A percentile compares a stretch with the other conserved stretches of the same genome.
These are phyloP conservation scores for Ceraclea dissimilis DNA, from an alignment of 2,888 invertebrate genomes.

Conservation along the genomic window DNA sequence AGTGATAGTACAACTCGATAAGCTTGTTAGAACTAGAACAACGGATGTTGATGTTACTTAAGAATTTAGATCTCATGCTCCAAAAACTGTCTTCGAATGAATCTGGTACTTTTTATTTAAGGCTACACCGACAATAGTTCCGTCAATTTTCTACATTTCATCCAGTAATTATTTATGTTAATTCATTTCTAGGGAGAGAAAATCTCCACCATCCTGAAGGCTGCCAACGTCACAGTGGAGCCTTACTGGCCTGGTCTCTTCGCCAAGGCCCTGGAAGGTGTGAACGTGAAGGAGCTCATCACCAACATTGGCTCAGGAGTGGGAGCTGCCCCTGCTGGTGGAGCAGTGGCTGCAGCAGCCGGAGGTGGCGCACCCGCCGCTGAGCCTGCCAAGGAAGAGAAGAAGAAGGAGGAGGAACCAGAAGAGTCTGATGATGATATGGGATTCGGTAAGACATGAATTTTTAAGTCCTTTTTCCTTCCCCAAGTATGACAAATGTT, in stretches of 20 bases:
- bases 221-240: slow-evolving; percentile 92
- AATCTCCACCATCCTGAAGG: slow-evolving; percentile 93
- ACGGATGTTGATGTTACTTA: no score
- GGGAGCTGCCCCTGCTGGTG: slow-evolving; percentile 74
- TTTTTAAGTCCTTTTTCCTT: no score
- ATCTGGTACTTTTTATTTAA: no score
- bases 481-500: neutral
- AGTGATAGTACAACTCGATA: no score
- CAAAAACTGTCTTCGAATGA: no score
- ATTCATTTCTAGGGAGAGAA: slow-evolving; percentile 90
- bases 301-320: slow-evolving; percentile 89
- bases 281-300: slow-evolving; percentile 89
- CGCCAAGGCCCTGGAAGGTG: slow-evolving; percentile 91
- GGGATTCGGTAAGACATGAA: slow-evolving; percentile 75
- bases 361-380: slow-evolving; percentile 61
- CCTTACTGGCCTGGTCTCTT: slow-evolving; percentile 99
- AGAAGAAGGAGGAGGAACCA: slow-evolving; percentile 71
- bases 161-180: no score
- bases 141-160: no score
- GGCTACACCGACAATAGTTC: no score
- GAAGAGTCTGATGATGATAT: slow-evolving; percentile 88
- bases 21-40: no score
- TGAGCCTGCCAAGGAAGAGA: slow-evolving; percentile 61
- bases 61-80: no score
- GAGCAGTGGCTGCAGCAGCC: slow-evolving; percentile 57